Evolutionary conservation across 2,888 invertebrate genomes (phyloP), one percentile per base, ranked within the genome.

Genomic region (Sialis lutaria): DNA sequence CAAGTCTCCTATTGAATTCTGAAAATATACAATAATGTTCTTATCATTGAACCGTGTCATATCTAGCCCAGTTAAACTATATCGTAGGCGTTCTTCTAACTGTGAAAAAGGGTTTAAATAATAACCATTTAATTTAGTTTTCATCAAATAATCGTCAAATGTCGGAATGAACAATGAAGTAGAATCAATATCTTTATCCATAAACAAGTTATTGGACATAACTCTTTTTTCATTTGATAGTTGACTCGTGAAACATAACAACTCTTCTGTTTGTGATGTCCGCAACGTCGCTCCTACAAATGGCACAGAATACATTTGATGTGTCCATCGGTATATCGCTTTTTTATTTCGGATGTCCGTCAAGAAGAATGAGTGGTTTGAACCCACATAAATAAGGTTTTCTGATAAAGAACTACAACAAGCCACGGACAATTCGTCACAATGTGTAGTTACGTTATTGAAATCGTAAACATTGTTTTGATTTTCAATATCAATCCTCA

Each of bases 191-290:
- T 10, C 6, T 30, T 42, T n/a, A 22, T 22, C 10, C 30, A 22
- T 8, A 31, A 30, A 7, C 32, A 10, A 42, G 31, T 12, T 22
- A 42, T 31, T 42, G 1, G 30, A 9, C 32, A 42, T 6, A 42
- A 42, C 13, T 6, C 13, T 31, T 42, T 42, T 42, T 42, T 42
- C 42, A 31, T 42, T 42, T 8, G 42, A 22, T 42, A 42, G 31
- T 22, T 42, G 42, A 6, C 42, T 42, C 8, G 42, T 30, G 6
- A 42, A 42, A 42, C 42, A 42, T 8, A 42, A 9, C 8, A 42
- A n/a, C 31, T 42, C 42, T 42, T 42, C 42, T 9, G 13, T 1
- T 13, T 7, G 1, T 30, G 22, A 22, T 31, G 31, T 6, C 6
- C 13, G 9, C 31, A 30, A 10, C 1, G 42, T 13, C 8, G 8